Evolutionary conservation across 2,888 invertebrate species (phyloP).

Genomic region (Trachelus troglodyta): DNA sequence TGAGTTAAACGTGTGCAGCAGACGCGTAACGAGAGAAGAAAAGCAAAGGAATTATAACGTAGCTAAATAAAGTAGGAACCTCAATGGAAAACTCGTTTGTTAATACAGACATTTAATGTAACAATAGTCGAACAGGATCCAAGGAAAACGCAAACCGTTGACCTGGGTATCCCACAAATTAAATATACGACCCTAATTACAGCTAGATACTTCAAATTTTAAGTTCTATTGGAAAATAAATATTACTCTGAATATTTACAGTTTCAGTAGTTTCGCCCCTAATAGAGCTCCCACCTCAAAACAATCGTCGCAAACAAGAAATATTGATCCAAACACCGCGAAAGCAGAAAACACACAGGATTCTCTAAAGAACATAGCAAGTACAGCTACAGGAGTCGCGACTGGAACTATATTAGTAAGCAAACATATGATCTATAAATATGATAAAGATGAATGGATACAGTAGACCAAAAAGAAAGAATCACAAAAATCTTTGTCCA

Average conservation of each 20-base stretch:
- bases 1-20: not conserved
- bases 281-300: not conserved
- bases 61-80: conserved; percentile 16
- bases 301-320: not conserved
- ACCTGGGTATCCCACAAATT: not conserved
- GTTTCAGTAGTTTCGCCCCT: conserved; percentile 3
- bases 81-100: conserved; percentile 10
- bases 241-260: not conserved
- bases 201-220: not conserved
- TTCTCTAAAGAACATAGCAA: conserved; percentile 76
- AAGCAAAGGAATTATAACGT: conserved; percentile 7
- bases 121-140: not conserved
- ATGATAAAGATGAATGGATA: not conserved
- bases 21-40: conserved; percentile 8
- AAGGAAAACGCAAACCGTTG: not conserved
- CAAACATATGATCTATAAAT: not conserved
- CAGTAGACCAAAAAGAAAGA: not conserved
- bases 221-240: not conserved
- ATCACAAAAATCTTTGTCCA: not conserved
- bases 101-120: not conserved
- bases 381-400: conserved; percentile 96
- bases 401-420: conserved; percentile 85
- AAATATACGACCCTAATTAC: not conserved
- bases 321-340: not conserved
- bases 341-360: conserved; percentile 1